These are phyloP conservation scores for Drosophila mayri DNA, from an alignment of 1,140 invertebrate genomes.

Conservation along the genomic window DNA sequence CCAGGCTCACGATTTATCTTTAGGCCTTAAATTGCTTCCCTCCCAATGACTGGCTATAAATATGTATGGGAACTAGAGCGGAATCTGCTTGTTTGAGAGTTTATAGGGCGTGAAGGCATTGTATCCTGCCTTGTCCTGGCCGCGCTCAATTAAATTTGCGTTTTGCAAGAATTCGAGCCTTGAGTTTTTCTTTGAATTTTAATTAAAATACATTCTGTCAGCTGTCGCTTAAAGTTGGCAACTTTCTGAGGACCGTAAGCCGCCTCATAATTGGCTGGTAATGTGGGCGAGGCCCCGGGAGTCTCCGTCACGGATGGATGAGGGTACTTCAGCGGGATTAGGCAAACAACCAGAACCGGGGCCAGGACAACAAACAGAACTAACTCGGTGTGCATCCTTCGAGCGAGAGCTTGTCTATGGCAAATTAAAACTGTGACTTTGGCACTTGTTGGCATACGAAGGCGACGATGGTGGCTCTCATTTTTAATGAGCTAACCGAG, in stretches of 20 bases:
- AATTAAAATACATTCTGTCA: constrained; percentile 75
- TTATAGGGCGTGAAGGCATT: constrained; percentile 40
- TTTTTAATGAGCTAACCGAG: constrained; percentile 78
- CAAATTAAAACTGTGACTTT: constrained; percentile 80
- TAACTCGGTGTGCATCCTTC: constrained; percentile 17
- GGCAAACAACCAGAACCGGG: constrained; percentile 24
- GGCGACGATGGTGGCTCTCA: constrained; percentile 28
- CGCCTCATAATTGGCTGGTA: constrained; percentile 74
- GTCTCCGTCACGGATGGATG: constrained; percentile 22
- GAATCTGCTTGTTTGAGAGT: constrained; percentile 42
- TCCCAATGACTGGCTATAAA: constrained; percentile 1
- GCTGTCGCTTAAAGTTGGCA: constrained; percentile 67
- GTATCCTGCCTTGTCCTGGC: constrained; percentile 44
- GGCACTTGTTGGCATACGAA: constrained; percentile 69
- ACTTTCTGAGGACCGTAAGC: constrained; percentile 41
- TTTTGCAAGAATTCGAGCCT: constrained; percentile 22
- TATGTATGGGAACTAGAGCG: constrained; percentile 14
- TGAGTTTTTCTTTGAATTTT: constrained; percentile 64
- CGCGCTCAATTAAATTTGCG: constrained; percentile 61
- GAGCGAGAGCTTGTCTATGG: constrained; percentile 39
- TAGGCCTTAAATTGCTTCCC: neutral
- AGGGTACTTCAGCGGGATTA: constrained; percentile 42
- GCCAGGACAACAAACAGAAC: constrained; percentile 13
- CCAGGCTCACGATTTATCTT: constrained; percentile 2
- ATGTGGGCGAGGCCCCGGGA: constrained; percentile 36